Base-by-base conservation (phyloP, 2,888 invertebrate species). In the Sphinx pinastri region DNA sequence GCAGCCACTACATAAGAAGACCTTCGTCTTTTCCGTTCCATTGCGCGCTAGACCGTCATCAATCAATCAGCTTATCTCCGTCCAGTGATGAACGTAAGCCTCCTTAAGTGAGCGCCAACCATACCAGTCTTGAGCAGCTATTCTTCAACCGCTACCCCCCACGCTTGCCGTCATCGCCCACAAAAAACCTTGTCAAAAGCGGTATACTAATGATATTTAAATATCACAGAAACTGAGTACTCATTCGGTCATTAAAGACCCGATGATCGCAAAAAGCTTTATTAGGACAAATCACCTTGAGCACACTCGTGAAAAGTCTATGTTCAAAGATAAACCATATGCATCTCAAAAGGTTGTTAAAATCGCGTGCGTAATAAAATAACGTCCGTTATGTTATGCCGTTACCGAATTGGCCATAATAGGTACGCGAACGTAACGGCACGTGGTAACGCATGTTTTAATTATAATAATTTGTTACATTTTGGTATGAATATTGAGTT, bases 301-400 rank as follows among this genome's bases (percentile, higher is more conserved):
- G 55, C 55, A 4, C 11, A 19, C 55, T 19, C 16, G 25, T 57
- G 13, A 13, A 25, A 57, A 25, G 19, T 55, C 55, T 49, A 58
- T 38, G 25, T 67, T 38, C 38, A 38, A 49, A n/a, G 63, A 49
- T 38, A 69, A 63, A 45, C 16, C 54, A 54, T 52, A 54, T 54
- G 49, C 25, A 70, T 67, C 54, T 70, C 71, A 54, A 77, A 74
- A 71, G 74, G 75, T 71, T 72, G 76, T 78, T 82, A 81, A 83
- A 83, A 83, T 87, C 76, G 86, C 85, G 84, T 87, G 84, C 63
- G 70, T 75, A 75, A 80, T 82, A 77, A 83, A 80, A 81, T 81
- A 82, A 79, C 79, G 75, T 76, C 90, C 88, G 90, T 89, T 90
- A 88, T 72, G 74, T 79, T 76, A 78, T 85, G 81, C 91, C 91